Base-by-base conservation (phyloP, 2,113 vertebrate genomes). In the Galeopterus variegatus region DNA sequence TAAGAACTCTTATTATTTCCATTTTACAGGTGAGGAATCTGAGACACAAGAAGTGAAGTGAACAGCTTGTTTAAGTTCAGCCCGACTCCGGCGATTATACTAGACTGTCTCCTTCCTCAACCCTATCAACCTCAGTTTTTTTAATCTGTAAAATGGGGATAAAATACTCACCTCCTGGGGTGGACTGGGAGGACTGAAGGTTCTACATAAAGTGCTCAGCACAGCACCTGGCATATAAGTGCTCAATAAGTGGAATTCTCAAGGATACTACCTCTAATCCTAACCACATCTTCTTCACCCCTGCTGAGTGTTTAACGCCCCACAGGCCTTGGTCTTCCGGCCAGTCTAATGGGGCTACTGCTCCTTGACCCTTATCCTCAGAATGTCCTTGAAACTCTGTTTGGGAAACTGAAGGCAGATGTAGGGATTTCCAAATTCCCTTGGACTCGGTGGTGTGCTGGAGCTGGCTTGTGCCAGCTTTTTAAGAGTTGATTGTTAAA, bases 1-100 rank as follows among this genome's bases (percentile, higher is more conserved):
- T 82, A 58, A 95, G 86, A 60, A 60, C 79, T 79, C 81, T 70
- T 41, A 69, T 65, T 64, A 26, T 70, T 48, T 93, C 60, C 58
- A 12, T 45, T 76, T 96, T 67, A 88, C 6, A 67, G 72, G 82
- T 2, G 45, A 83, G 48, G 86, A 62, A 56, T 31, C 21, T 36
- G 70, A 88, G 77, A 60, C 19, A 23, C 13, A n/a, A 41, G 76
- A 83, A 82, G 69, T 17, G 41, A 87, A 54, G 50, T 87, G 23
- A 83, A 82, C 31, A 82, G 52, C 56, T 90, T 82, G 36, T 13
- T 6, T 60, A 48, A 88, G 88, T 60, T 54, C n/a, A 19, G 87
- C 76, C 58, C 0, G 4, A 60, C 19, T 50, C 81, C 50, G 56
- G 64, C 0, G 33, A 31, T 70, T 24, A 92, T 90, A 58, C 28